Percentiles rank a stretch among this genome's conserved stretches.
These are phyloP conservation scores for Clitarchus hookeri DNA, from an alignment of 2,888 invertebrate genomes.

Conservation along the genomic window DNA sequence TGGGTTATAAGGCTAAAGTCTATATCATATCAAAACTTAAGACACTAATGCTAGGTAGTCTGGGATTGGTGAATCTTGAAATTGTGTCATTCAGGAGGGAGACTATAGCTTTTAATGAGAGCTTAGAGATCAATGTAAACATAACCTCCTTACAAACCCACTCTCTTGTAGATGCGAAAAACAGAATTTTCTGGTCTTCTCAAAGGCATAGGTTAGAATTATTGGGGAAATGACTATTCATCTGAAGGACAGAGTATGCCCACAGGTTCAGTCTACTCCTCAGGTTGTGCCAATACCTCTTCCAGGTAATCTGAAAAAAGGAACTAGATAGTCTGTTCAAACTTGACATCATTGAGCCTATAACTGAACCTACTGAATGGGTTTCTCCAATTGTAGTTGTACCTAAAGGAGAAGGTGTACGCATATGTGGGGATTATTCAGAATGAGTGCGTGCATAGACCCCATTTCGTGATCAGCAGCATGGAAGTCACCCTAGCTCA, in stretches of 20 bases:
- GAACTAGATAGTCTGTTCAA: conserved; percentile 47
- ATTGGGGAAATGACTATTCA: conserved; percentile 43
- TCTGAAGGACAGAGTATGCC: conserved; percentile 45
- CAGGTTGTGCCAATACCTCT: conserved; percentile 35
- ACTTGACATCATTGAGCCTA: conserved; percentile 47
- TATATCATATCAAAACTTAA: background rate
- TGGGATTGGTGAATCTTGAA: too few species aligned
- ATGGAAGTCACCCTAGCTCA: conserved; percentile 10
- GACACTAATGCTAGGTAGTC: background rate
- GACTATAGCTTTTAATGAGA: background rate
- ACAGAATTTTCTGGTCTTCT: background rate
- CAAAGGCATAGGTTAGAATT: background rate
- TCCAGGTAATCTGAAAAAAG: conserved; percentile 47
- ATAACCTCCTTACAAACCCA: background rate
- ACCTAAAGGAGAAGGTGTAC: conserved; percentile 43
- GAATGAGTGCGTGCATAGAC: background rate
- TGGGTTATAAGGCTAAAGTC: background rate
- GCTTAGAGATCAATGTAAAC: background rate
- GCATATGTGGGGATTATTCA: conserved; percentile 48
- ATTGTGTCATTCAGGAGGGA: background rate
- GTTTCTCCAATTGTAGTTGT: conserved; percentile 50
- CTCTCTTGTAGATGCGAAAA: background rate
- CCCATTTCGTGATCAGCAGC: background rate
- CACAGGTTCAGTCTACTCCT: conserved; percentile 46
- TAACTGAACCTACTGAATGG: conserved; percentile 49